Base-by-base conservation (phyloP, 2,113 vertebrate genomes). In the Panurus biarmicus region DNA sequence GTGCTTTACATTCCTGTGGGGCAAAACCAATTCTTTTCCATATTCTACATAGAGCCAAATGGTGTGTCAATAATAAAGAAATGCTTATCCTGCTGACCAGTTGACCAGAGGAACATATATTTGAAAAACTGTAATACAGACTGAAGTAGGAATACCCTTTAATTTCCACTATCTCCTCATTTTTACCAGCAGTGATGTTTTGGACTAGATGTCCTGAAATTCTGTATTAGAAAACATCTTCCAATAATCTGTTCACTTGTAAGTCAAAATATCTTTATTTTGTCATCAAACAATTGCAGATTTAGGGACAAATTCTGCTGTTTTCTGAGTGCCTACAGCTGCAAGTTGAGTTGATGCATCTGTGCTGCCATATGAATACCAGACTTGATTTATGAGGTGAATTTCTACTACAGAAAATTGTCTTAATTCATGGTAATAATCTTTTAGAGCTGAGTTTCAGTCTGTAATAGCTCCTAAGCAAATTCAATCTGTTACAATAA, bases 1-100 rank as follows among this genome's bases (percentile, higher is more conserved):
- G 81, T 85, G 78, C 74, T 82, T 91, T 87, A 67, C 81, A 78
- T 95, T 89, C 87, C 85, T 84, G 65, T 91, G 80, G 76, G 15
- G 5, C 14, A 4, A 80, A 74, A 76, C 9, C 58, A 79, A 6
- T 38, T 33, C 61, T 72, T 72, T 90, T 79, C 77, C 31, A 2
- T 78, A 40, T 67, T 91, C 5, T 3, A 60, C 4, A 0, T 6
- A 35, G 38, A 36, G 20, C 22, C 0, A 0, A 75, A 60, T 4
- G 12, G 14, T 28, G 5, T 71, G 48, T 60, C 70, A 74, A 20
- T 66, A 64, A 57, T 60, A 70, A 77, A 64, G 47, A 95, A 94
- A 70, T 35, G 21, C 24, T 71, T 62, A 24, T 62, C 74, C 51
- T 84, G 48, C 44, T 94, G 57, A 44, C 48, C 36, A 70, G 54